These are phyloP conservation scores for Ryuthela nishihirai DNA, from an alignment of 2,888 invertebrate genomes.

Conservation along the genomic window DNA sequence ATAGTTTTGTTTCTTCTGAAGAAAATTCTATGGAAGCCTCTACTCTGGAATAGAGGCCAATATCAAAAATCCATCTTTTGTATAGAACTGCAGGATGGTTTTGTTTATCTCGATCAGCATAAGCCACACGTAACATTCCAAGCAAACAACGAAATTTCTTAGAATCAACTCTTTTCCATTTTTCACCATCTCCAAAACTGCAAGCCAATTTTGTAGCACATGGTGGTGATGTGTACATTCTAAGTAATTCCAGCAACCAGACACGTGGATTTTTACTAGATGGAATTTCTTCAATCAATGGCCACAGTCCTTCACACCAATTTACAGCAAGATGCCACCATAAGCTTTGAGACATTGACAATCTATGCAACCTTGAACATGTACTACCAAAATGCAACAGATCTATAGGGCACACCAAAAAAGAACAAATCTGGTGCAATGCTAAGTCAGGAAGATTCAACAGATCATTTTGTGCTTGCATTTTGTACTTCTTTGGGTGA, in stretches of 20 bases:
- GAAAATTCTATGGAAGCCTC: constrained; percentile 3
- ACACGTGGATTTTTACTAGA: constrained; percentile 8
- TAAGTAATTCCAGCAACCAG: constrained; percentile 22
- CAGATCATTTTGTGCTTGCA: no score
- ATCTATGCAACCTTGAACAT: constrained; percentile 12
- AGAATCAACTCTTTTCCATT: constrained; percentile 19
- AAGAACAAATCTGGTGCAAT: constrained; percentile 21
- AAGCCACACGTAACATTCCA: constrained; percentile 11
- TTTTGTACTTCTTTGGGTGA: no score
- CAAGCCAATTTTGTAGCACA: constrained; percentile 8
- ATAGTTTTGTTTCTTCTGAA: neutral
- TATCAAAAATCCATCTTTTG: constrained; percentile 31
- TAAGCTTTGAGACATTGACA: constrained; percentile 13
- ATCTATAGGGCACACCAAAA: constrained; percentile 23
- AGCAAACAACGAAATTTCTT: constrained; percentile 19
- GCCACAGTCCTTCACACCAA: constrained; percentile 26
- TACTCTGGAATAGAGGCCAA: constrained; percentile 20
- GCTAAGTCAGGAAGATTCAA: constrained; percentile 27
- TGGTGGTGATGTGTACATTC: neutral
- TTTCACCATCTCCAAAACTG: constrained; percentile 15
- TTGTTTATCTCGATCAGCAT: constrained; percentile 11
- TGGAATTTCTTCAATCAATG: constrained; percentile 10
- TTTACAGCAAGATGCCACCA: constrained; percentile 20
- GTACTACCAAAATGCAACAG: constrained; percentile 31
- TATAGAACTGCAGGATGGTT: constrained; percentile 20